Evolutionary conservation across 2,113 vertebrate genomes (phyloP).

Genomic region (Leptosomus discolor): DNA sequence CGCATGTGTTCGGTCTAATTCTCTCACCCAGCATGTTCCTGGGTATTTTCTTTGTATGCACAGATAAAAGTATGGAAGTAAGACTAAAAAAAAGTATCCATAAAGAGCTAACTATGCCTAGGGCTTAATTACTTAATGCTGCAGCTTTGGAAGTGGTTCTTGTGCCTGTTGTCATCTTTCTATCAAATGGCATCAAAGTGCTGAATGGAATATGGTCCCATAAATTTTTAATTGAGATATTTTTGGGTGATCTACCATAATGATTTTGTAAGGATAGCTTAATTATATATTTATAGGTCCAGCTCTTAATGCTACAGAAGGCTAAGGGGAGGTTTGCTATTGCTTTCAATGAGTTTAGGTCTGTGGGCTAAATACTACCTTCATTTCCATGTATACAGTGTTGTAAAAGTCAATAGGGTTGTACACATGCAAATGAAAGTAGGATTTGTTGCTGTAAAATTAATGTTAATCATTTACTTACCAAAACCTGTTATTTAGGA

Average conservation of each 20-base stretch:
- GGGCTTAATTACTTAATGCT: constrained; percentile 56
- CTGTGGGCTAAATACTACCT: background rate
- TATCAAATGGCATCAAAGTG: constrained; percentile 35
- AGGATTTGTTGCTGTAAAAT: background rate
- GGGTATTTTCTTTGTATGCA: background rate
- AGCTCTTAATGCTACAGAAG: background rate
- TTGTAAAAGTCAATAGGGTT: background rate
- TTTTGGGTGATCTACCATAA: constrained; percentile 33
- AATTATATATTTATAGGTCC: constrained; percentile 63
- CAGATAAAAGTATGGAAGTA: background rate
- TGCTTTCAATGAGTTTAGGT: background rate
- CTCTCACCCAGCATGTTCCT: background rate
- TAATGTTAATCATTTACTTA: constrained; percentile 41
- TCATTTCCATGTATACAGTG: background rate
- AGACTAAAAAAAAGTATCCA: background rate
- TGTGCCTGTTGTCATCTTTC: constrained; percentile 13
- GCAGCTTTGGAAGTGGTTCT: constrained; percentile 44
- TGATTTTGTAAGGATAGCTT: constrained; percentile 38
- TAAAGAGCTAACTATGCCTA: constrained; percentile 22
- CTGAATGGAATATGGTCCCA: constrained; percentile 26
- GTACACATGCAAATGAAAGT: background rate
- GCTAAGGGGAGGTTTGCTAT: background rate
- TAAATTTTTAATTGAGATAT: constrained; percentile 56
- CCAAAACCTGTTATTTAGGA: background rate
- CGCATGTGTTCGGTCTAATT: background rate